Base-by-base conservation (phyloP, 2,113 vertebrate species). In the Prionailurus bengalensis region DNA sequence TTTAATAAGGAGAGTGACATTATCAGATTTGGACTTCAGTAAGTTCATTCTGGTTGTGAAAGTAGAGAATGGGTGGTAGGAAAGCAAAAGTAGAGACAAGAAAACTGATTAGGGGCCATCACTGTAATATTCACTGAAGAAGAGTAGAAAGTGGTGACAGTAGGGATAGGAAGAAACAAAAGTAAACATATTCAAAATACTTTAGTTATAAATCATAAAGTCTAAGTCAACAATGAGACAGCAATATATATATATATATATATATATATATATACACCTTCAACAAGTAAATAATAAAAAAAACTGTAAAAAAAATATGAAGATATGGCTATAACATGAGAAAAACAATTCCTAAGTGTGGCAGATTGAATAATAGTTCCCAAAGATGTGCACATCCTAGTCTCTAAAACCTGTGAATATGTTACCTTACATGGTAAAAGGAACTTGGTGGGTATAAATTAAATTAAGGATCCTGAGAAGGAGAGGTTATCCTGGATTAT, bases 11-110 rank as follows among this genome's bases (percentile, higher is more conserved):
- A 68, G 25, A 80, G 33, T 90, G 48, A 85, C 74, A 96, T 68
- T 53, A 96, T 68, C 48, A 91, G 42, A 93, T 58, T 16, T 48
- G 31, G 13, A 92, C 53, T 88, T 84, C 31, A 82, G 16, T 25
- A 85, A 95, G 23, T 86, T 61, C 25, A 90, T 90, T 90, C 33
- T 86, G 55, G 61, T 82, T 76, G 21, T 45, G 80, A 95, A 63
- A 88, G 63, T 63, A 8, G 7, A 85, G 39, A 92, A 63, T 17
- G 33, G 8, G 78, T 14, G 78, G 36, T 76, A 80, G 15, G 27
- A 15, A 86, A 89, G 15, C 36, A 95, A 92, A 74, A 89, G 13
- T 25, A 80, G 55, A 95, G 39, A 15, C 15, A 74, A 8, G 39
- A 74, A 80, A 93, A 86, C 31, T 13, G 21, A 55, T 74, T 79